Evolutionary conservation across 2,888 invertebrate species (phyloP).

Genomic region (Tetheella fluctuosa): DNA sequence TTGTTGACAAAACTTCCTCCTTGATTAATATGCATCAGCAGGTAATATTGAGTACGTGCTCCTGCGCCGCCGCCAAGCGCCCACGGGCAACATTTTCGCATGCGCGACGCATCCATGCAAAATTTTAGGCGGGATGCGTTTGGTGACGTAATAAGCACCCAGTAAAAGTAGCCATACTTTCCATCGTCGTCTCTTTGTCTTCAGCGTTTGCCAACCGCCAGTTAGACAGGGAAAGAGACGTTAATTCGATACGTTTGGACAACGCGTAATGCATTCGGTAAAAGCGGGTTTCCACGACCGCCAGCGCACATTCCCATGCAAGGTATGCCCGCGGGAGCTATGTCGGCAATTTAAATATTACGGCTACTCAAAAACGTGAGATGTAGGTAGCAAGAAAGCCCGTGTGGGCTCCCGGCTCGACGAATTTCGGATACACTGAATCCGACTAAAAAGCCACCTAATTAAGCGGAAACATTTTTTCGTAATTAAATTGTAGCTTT

Average conservation of each 20-base stretch:
- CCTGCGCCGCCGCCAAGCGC: slow-evolving; percentile 55
- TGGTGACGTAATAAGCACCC: slow-evolving; percentile 67
- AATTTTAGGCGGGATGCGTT: slow-evolving; percentile 84
- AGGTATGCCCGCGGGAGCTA: slow-evolving; percentile 81
- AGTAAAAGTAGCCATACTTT: slow-evolving; percentile 73
- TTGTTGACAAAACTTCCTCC: slow-evolving; percentile 84
- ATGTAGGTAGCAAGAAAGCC: slow-evolving; percentile 78
- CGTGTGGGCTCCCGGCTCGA: slow-evolving; percentile 73
- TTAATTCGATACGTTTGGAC: slow-evolving; percentile 66
- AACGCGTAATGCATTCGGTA: slow-evolving; percentile 77
- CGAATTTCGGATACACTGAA: slow-evolving; percentile 73
- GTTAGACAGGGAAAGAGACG: slow-evolving; percentile 73
- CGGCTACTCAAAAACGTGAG: slow-evolving; percentile 83
- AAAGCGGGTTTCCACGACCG: slow-evolving; percentile 79
- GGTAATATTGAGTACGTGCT: slow-evolving; percentile 78
- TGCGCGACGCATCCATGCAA: slow-evolving; percentile 82
- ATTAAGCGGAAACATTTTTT: slow-evolving; percentile 73
- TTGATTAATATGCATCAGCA: slow-evolving; percentile 81
- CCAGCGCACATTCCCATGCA: slow-evolving; percentile 81
- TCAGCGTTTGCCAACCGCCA: slow-evolving; percentile 44
- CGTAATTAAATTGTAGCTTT: slow-evolving; percentile 79
- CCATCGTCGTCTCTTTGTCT: slow-evolving; percentile 70
- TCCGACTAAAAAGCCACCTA: slow-evolving; percentile 68
- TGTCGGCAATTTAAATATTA: slow-evolving; percentile 83
- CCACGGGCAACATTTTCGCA: slow-evolving; percentile 64